These are phyloP conservation scores for Melikaiella ostensackeni DNA, from an alignment of 2,888 invertebrate genomes.

Conservation along the genomic window DNA sequence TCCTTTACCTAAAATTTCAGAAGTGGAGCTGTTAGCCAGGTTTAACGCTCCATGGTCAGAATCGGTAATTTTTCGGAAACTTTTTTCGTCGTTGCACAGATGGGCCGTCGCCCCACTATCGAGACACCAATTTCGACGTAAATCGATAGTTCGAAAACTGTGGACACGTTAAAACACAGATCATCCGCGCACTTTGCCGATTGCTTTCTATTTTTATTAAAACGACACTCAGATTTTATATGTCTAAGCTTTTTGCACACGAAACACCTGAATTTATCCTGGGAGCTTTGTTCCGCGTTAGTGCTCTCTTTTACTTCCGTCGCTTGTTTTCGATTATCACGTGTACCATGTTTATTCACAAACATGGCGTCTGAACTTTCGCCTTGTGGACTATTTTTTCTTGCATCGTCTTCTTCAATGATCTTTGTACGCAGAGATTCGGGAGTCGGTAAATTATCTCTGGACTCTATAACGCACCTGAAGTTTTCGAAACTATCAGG, in stretches of 20 bases:
- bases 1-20: conserved; percentile 44
- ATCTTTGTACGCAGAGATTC: conserved; percentile 43
- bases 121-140: conserved; percentile 41
- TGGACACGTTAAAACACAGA: neutral
- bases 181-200: neutral
- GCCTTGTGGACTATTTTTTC: too few relatives aligned
- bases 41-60: conserved; percentile 37
- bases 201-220: too few relatives aligned
- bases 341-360: neutral
- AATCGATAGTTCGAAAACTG: neutral
- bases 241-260: conserved; percentile 17
- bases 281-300: too few relatives aligned
- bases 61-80: conserved; percentile 33
- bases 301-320: neutral
- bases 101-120: conserved; percentile 44
- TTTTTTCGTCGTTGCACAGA: conserved; percentile 28
- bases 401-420: conserved; percentile 41
- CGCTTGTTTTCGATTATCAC: neutral
- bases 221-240: neutral
- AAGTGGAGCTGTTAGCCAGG: conserved; percentile 41
- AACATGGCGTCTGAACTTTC: too few relatives aligned
- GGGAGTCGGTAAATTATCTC: conserved; percentile 45
- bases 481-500: conserved; percentile 45
- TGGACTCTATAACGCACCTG: conserved; percentile 44
- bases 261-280: conserved; percentile 12